Evolutionary conservation across 2,797 vertebrate genomes (phyloP).

Genomic region (Hippopotamyrus pictus): DNA sequence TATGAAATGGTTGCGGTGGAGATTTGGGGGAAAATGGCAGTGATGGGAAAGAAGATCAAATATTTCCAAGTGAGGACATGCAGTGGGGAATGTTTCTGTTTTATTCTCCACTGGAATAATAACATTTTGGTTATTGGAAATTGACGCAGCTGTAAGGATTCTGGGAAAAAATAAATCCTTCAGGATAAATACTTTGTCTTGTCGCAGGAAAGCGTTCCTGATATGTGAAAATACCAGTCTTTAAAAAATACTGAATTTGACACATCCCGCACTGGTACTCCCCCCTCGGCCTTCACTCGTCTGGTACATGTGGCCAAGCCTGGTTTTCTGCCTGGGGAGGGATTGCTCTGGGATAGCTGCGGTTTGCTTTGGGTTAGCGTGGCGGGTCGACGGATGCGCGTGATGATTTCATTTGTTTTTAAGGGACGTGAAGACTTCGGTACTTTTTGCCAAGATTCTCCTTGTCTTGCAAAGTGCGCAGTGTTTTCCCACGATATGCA

Average conservation of each 20-base stretch:
- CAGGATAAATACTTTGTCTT: not conserved
- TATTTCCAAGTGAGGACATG: not conserved
- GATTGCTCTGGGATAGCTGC: not conserved
- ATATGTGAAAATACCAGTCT: not conserved
- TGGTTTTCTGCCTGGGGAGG: not conserved
- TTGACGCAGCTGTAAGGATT: not conserved
- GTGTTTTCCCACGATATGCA: not conserved
- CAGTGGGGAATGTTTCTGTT: not conserved
- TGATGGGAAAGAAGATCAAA: not conserved
- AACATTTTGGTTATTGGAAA: not conserved
- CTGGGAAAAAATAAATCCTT: not conserved
- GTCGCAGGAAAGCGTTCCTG: not conserved
- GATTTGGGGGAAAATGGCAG: not conserved
- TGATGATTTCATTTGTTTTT: not conserved
- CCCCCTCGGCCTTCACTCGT: not conserved
- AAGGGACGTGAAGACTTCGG: not conserved
- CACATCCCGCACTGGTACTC: not conserved
- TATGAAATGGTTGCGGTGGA: not conserved
- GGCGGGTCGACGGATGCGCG: not conserved
- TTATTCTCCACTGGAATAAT: not conserved
- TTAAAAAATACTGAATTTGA: not conserved
- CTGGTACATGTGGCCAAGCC: not conserved
- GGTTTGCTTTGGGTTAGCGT: not conserved
- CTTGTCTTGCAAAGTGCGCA: not conserved
- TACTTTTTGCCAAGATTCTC: not conserved